phyloP scores from a whole-genome alignment of 2,113 vertebrate genomes.

The Megaleporinus macrocephalus region DNA sequence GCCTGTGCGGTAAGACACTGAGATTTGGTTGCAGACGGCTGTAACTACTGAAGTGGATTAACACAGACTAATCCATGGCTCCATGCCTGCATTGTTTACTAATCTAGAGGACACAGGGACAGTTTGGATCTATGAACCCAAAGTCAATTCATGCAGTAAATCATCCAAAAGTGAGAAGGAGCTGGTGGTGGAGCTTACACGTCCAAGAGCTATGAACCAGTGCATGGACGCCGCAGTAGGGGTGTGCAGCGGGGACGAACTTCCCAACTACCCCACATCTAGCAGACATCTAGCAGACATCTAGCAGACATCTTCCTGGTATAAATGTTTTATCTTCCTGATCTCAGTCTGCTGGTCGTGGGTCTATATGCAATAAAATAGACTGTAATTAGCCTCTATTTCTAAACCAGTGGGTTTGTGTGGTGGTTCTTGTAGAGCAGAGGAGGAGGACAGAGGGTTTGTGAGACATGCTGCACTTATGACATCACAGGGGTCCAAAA shows the following conservation, averaged over 20 bases:
- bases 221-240: background rate
- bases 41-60: slow-evolving; percentile 6
- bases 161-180: background rate
- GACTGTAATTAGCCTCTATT: no score
- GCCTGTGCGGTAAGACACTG: background rate
- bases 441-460: background rate
- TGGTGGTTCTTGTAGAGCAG: no score
- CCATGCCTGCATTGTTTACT: background rate
- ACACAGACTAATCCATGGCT: background rate
- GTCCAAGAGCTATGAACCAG: background rate
- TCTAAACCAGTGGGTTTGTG: no score
- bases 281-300: no score
- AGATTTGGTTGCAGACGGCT: background rate
- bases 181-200: background rate
- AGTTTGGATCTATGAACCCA: background rate
- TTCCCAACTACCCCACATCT: no score
- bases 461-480: background rate
- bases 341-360: no score
- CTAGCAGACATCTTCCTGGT: no score
- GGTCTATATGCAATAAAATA: no score
- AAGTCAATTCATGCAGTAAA: background rate
- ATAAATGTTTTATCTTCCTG: no score
- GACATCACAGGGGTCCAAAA: no score
- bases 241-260: no score
- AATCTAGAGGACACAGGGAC: slow-evolving; percentile 10